Base-by-base conservation (phyloP, 2,113 vertebrate species). In the Phoenicopterus ruber region DNA sequence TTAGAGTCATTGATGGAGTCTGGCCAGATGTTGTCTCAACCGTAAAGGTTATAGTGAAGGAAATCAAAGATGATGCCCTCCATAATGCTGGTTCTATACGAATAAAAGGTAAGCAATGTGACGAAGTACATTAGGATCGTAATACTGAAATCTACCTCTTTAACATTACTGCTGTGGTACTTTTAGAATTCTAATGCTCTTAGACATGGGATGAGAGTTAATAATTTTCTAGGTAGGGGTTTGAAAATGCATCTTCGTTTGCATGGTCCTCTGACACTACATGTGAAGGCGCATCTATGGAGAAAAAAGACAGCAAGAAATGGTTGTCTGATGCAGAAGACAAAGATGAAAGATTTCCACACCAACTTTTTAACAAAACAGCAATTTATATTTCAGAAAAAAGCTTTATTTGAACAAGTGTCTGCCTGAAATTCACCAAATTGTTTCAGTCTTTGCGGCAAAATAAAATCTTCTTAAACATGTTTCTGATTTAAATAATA, bases 1-100 rank as follows among this genome's bases (percentile, higher is more conserved):
- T 99, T 28, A 97, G 98, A 63, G 99, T 99, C 70, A 97, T 98
- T 6, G 99, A 99, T 22, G 97, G 88, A 54, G 96, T 97, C 93
- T 99, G 99, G 99, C 99, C 99, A 28, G 99, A 99, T 49, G 98
- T 99, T 92, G 97, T 98, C 95, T 99, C 99, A 17, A 98, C 97
- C 0, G 97, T 98, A 28, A 98, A 98, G 90, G 98, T 99, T 85
- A 94, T 96, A 15, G 98, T 99, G 72, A 97, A 95, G 63, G 98
- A 98, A 87, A 98, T 99, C 92, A 98, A 92, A 76, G 98, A 98
- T 87, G 98, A 98, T 36, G 98, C 97, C 8, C 79, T 98, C 79
- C 97, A 55, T 42, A 98, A 97, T 80, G 98, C 99, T 73, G 99
- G 98, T 21, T 99, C 99, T 59, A 18, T 99, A 22, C 96, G 97